A percentile compares a stretch with the other conserved stretches of the same genome.
These are phyloP conservation scores for Stictonetta naevosa DNA, from an alignment of 2,113 vertebrate species.

Conservation along the genomic window DNA sequence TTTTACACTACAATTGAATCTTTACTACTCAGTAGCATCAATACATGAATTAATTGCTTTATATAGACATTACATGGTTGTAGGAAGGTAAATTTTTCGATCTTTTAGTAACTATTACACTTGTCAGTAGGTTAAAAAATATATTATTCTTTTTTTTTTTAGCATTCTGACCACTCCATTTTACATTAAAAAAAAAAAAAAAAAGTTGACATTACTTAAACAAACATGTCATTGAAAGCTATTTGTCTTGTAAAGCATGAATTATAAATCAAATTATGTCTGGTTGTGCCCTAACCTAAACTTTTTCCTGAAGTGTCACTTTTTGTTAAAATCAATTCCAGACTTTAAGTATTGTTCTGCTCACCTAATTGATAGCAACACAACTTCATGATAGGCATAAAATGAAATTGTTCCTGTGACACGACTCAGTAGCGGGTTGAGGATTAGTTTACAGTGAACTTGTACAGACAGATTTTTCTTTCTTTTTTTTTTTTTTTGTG, in stretches of 20 bases:
- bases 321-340: slow-evolving; percentile 73
- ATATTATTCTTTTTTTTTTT: no score
- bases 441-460: slow-evolving; percentile 67
- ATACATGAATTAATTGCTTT: slow-evolving; percentile 61
- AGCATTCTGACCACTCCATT: slow-evolving; percentile 45
- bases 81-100: slow-evolving; percentile 54
- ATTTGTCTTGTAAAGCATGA: slow-evolving; percentile 68
- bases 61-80: slow-evolving; percentile 45
- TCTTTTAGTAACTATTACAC: slow-evolving; percentile 50
- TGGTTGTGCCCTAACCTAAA: slow-evolving; percentile 59
- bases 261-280: slow-evolving; percentile 80
- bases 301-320: slow-evolving; percentile 65
- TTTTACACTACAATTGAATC: slow-evolving; percentile 67
- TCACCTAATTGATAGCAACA: slow-evolving; percentile 71
- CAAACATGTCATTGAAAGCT: slow-evolving; percentile 44
- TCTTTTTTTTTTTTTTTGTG: not conserved
- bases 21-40: slow-evolving; percentile 48
- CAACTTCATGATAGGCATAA: slow-evolving; percentile 56
- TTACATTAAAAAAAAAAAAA: slow-evolving; percentile 35
- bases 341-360: slow-evolving; percentile 56
- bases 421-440: slow-evolving; percentile 31
- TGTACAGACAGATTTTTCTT: not conserved
- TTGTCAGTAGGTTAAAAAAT: not conserved
- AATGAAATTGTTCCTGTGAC: slow-evolving; percentile 66
- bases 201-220: slow-evolving; percentile 55